Evolutionary conservation across 2,113 vertebrate species (phyloP), one percentile per base, ranked within the genome.

Genomic region (Onychostoma macrolepis): DNA sequence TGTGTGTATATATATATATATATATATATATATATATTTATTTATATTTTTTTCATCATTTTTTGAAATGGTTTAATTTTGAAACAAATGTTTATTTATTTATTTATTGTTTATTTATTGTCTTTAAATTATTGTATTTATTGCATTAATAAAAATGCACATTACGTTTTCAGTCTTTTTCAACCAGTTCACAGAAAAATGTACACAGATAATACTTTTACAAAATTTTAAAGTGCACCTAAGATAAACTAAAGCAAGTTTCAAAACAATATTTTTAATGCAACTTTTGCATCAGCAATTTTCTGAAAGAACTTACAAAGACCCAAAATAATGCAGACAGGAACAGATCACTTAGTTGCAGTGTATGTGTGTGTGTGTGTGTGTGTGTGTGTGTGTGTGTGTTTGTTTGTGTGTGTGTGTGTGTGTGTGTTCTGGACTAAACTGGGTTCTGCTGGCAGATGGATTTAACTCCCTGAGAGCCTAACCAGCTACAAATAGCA

Each of bases 401-500:
- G 41, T 43, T 9, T 19, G 36, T 80, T 26, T 67, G 33, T 77
- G 41, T 45, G 6, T 19, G 50, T 80, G 50, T 53, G 50, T 53
- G 28, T 69, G 72, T 77, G 45, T 38, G 19, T 21, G 63, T 83
- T 53, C 53, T 53, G 61, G 33, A 67, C 71, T 67, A 69, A 84
- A 87, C 48, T 84, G 33, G 83, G 67, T 56, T 84, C 41, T 41
- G 48, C 67, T 74, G 83, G 79, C 67, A 75, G 69, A 80, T 82
- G 65, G 48, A 87, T 41, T 56, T 26, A 86, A 67, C 77, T 79
- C 74, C 85, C 41, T 79, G 26, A 50, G 85, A 67, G 85, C 43
- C 36, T 72, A 86, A 71, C 65, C 53, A 85, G 67, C 58, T 75
- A 83, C 65, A 83, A 83, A 87, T 67, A 69, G 71, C 78, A 69